Conservation (phyloP, 2,113 vertebrate species). For the Carollia perspicillata region DNA sequence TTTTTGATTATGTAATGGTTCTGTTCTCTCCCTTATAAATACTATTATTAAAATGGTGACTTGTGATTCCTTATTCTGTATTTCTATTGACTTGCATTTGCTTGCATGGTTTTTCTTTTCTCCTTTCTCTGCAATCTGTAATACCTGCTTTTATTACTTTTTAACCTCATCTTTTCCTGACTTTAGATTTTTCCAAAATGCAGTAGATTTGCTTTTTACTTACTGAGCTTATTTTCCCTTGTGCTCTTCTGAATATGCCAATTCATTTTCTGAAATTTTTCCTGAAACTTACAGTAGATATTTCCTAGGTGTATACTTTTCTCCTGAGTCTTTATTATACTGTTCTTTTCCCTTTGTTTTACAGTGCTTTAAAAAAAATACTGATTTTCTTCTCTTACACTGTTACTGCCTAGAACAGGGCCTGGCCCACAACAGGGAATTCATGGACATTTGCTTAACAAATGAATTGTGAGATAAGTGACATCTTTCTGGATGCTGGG, state of each 20-base stretch:
- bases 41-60: neutral
- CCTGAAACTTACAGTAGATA: neutral
- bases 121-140: neutral
- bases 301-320: neutral
- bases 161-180: neutral
- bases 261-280: conserved; percentile 14
- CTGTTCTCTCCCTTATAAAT: neutral
- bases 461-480: neutral
- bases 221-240: neutral
- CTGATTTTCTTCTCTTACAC: neutral
- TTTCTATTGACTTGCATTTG: neutral
- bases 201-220: neutral
- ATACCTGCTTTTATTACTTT: neutral
- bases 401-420: neutral
- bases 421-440: neutral
- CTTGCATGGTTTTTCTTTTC: neutral
- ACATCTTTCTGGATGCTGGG: neutral
- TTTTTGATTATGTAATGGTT: neutral
- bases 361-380: neutral
- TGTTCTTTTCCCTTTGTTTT: neutral
- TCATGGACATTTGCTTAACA: neutral
- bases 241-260: neutral
- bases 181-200: neutral
- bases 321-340: neutral
- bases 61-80: neutral